Evolutionary conservation across 2,888 invertebrate species (phyloP), one percentile per base, ranked within the genome.

Genomic region (Apodemia duryi): DNA sequence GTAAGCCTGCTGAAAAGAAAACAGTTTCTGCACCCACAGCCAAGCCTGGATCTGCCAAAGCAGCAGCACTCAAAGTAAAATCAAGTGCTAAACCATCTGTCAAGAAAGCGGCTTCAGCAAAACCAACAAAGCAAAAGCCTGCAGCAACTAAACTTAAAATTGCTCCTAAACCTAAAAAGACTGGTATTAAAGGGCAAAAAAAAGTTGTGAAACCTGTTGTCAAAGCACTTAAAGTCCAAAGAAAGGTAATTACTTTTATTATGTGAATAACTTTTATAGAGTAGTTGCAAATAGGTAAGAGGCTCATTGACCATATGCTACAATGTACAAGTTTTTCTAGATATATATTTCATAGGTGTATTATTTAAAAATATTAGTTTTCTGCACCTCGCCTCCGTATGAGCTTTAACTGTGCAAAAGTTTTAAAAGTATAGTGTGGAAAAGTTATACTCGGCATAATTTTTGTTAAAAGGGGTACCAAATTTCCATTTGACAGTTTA

Each of bases 161-260:
- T 70, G 92, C 91, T 41, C 91, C 92, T 1, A 93, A 93, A 75
- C 91, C 93, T 21, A 93, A 93, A 83, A 93, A 92, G 75, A 89
- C 93, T 72, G 92, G 92, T 62, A 89, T 91, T 62, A 93, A 94
- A 75, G 91, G 93, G 73, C 90, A 91, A 76, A 93, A 93, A 82
- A 91, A 91, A 78, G 87, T 80, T 69, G 91, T 85, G 28, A 92
- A 88, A 78, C 91, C 93, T 66, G 93, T 96, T 70, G 93, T 94
- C 64, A 97, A 96, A 81, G 98, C 98, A 66, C 94, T 96, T 72
- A 97, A 96, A 84, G 95, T 96, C 28, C 97, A 97, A 85, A 96
- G 95, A 76, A 97, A 97, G 95, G 97, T 97, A 81, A 83, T 51
- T 7, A 21, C 38, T 9, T 5, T 38, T 38, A 38, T 38, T 38